A percentile compares a stretch with the other conserved stretches of the same genome.
Evolutionary conservation across 2,113 vertebrate species (phyloP).

Genomic region (Octodon degus): DNA sequence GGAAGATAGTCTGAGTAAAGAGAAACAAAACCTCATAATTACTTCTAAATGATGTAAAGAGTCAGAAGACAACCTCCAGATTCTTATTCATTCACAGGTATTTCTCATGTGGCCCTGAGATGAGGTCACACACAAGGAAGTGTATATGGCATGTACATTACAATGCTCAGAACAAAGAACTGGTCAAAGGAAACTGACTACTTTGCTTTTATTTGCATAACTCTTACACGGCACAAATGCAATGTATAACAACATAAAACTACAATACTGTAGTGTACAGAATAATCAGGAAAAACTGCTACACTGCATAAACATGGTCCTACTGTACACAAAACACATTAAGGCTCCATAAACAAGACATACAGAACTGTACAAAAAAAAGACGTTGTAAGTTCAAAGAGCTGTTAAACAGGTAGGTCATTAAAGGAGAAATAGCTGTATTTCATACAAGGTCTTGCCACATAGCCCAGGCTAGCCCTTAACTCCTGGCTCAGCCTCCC

Average conservation of each 20-base stretch:
- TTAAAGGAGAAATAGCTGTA: background rate
- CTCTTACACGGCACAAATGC: background rate
- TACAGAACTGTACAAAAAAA: background rate
- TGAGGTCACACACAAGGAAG: background rate
- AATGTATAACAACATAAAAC: background rate
- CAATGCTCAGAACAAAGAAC: background rate
- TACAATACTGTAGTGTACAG: background rate
- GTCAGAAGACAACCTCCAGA: background rate
- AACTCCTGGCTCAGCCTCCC: background rate
- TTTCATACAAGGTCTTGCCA: background rate
- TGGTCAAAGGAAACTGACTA: background rate
- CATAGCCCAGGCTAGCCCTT: background rate
- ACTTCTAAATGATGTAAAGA: background rate
- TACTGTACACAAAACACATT: background rate
- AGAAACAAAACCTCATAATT: background rate
- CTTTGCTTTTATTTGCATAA: background rate
- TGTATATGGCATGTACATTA: background rate
- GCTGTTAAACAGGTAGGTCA: background rate
- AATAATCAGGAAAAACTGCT: background rate
- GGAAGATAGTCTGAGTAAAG: background rate
- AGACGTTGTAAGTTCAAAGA: background rate
- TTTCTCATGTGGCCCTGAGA: background rate
- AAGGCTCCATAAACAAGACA: background rate
- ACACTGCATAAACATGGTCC: background rate
- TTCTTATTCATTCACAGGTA: background rate